These are phyloP conservation scores for Laodelphax striatellus DNA, from an alignment of 1,140 invertebrate species.

Conservation along the genomic window DNA sequence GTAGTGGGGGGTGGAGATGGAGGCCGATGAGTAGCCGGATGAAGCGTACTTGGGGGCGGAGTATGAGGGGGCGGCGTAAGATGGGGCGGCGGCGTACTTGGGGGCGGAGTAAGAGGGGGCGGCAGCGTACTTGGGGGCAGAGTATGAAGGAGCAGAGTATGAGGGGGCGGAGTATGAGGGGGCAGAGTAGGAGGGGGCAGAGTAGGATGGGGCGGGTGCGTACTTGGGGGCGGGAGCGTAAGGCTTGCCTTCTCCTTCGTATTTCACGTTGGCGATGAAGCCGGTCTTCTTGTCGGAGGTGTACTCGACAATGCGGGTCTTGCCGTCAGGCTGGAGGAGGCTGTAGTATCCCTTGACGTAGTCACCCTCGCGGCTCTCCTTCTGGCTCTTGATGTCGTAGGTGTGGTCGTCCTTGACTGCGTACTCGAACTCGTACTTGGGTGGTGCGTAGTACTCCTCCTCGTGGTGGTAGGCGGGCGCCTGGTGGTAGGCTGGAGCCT, in stretches of 20 bases:
- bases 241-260: not conserved
- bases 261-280: slow-evolving; percentile 11
- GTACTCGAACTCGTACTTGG: slow-evolving; percentile 40
- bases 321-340: slow-evolving; percentile 24
- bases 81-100: slow-evolving; percentile 20
- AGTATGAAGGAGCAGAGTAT: slow-evolving; percentile 29
- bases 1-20: too few relatives aligned
- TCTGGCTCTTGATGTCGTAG: slow-evolving; percentile 41
- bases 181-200: not conserved
- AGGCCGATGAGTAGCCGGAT: slow-evolving; percentile 29
- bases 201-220: slow-evolving; percentile 12
- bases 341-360: slow-evolving; percentile 30
- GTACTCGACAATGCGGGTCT: slow-evolving; percentile 22
- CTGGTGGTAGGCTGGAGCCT: not conserved
- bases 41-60: slow-evolving; percentile 27
- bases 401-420: slow-evolving; percentile 40
- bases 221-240: slow-evolving; percentile 27
- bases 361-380: slow-evolving; percentile 40
- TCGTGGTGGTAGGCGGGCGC: not conserved
- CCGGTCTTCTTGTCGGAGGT: slow-evolving; percentile 16
- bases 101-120: slow-evolving; percentile 2
- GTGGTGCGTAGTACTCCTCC: slow-evolving; percentile 10
- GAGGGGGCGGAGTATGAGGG: not conserved
- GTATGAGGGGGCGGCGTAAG: slow-evolving; percentile 7
- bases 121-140: not conserved